phyloP scores from a whole-genome alignment of 2,113 vertebrate genomes.

The Scopus umbretta region DNA sequence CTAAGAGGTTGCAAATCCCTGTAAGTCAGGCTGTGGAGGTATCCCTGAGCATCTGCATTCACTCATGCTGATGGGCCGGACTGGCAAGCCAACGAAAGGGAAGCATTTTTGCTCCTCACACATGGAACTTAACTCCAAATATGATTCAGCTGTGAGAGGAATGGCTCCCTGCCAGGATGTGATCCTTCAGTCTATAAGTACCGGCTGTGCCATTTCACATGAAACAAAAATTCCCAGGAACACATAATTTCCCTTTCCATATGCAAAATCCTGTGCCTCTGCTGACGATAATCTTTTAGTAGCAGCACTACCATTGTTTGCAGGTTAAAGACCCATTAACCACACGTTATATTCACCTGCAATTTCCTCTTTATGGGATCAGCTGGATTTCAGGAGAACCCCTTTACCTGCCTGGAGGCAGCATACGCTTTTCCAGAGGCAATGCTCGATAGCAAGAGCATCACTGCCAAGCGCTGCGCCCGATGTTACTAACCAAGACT shows the following conservation, averaged over 20 bases:
- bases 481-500: neutral
- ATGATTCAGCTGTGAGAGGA: neutral
- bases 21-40: neutral
- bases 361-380: neutral
- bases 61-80: neutral
- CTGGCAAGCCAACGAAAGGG: neutral
- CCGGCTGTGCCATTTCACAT: neutral
- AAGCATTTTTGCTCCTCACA: neutral
- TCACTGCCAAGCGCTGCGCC: fast-evolving
- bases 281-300: neutral
- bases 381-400: neutral
- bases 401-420: neutral
- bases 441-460: neutral
- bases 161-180: neutral
- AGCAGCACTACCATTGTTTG: neutral
- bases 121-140: neutral
- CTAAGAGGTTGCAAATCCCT: neutral
- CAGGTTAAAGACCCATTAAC: neutral
- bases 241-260: neutral
- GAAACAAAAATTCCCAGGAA: neutral
- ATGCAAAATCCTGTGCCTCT: neutral
- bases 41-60: neutral
- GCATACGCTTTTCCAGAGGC: fast-evolving
- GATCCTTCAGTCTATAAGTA: neutral
- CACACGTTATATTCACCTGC: neutral